Conservation (phyloP, 2,113 vertebrate genomes). For the Ptilonorhynchus violaceus region DNA sequence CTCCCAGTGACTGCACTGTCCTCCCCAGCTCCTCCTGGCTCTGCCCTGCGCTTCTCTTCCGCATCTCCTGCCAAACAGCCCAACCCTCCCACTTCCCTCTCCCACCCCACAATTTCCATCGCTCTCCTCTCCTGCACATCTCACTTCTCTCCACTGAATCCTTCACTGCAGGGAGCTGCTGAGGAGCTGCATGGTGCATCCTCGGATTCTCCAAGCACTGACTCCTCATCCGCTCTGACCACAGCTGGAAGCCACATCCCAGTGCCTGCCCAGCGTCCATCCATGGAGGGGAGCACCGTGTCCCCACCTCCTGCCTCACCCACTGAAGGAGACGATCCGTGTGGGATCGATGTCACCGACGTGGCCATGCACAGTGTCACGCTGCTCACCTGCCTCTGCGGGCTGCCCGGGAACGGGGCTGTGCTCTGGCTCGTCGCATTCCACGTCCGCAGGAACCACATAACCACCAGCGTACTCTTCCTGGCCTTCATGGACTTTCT, state of each 20-base stretch:
- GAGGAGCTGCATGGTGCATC: rapidly evolving
- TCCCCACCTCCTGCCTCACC: rapidly evolving
- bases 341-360: rapidly evolving
- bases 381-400: neutral
- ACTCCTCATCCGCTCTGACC: neutral
- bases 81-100: neutral
- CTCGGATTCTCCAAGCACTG: neutral
- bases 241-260: neutral
- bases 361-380: rapidly evolving
- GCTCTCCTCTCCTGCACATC: rapidly evolving
- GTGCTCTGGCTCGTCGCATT: neutral
- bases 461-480: neutral
- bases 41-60: neutral
- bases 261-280: neutral
- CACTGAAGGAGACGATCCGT: rapidly evolving
- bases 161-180: neutral
- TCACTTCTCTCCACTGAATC: neutral
- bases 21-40: neutral
- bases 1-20: rapidly evolving
- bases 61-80: neutral
- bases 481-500: neutral
- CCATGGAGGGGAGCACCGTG: neutral
- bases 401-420: neutral
- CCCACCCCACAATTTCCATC: neutral
- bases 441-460: neutral